phyloP scores from a whole-genome alignment of 1,140 invertebrate species.

The Rhopalosiphum padi region DNA sequence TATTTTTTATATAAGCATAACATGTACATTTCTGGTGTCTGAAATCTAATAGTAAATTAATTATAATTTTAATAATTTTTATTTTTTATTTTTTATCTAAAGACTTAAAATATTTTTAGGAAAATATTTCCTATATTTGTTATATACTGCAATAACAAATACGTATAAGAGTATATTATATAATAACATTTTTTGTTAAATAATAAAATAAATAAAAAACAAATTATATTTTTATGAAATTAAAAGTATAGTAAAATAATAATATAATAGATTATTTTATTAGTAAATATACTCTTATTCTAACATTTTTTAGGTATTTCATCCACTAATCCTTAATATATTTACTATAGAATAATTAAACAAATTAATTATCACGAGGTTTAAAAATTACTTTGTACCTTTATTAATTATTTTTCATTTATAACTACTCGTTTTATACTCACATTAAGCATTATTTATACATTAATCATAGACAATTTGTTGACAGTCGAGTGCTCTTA shows the following conservation, averaged over 20 bases:
- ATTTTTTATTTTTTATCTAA: not conserved
- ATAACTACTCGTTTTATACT: not conserved
- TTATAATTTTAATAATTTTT: not conserved
- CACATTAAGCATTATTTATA: constrained; percentile 1
- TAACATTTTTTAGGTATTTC: not conserved
- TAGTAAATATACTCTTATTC: not conserved
- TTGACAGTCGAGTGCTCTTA: constrained; percentile 1
- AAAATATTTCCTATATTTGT: not conserved
- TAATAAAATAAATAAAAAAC: not conserved
- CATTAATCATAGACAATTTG: constrained; percentile 3
- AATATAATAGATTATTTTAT: not conserved
- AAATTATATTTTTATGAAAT: not conserved
- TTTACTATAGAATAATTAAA: not conserved
- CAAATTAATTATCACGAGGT: not conserved
- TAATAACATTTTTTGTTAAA: not conserved
- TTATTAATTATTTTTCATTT: constrained; percentile 10
- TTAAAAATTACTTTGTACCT: not conserved
- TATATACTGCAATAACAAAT: not conserved
- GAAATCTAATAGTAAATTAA: not conserved
- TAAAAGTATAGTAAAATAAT: not conserved
- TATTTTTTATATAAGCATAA: not conserved
- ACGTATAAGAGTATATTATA: not conserved
- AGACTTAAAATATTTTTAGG: not conserved
- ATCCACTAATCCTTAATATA: not conserved
- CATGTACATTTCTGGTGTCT: not conserved